Evolutionary conservation across 2,113 vertebrate genomes (phyloP).

Genomic region (Austrofundulus limnaeus): DNA sequence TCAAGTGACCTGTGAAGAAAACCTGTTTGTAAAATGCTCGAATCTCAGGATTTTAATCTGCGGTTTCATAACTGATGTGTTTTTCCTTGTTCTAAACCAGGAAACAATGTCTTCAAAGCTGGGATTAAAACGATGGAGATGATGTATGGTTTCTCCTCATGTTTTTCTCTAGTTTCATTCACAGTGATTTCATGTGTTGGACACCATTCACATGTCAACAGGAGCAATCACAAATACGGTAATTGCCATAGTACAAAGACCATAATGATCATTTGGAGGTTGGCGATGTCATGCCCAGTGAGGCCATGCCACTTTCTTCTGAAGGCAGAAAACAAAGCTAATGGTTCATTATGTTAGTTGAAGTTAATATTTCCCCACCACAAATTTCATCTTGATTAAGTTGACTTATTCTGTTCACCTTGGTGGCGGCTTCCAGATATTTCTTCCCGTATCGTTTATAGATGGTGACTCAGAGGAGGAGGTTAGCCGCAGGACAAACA

Average conservation of each 20-base stretch:
- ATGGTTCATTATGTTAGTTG: background rate
- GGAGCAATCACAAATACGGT: slow-evolving; percentile 51
- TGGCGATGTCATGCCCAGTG: slow-evolving; percentile 30
- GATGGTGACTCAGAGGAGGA: slow-evolving; percentile 51
- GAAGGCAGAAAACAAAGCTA: slow-evolving; percentile 43
- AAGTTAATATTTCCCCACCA: background rate
- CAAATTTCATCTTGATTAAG: no score
- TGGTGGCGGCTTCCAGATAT: slow-evolving; percentile 33
- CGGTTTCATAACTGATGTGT: no score
- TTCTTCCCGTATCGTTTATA: slow-evolving; percentile 56
- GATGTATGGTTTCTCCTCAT: slow-evolving; percentile 27
- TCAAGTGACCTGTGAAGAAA: slow-evolving; percentile 31
- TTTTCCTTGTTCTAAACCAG: background rate
- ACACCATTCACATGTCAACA: slow-evolving; percentile 59
- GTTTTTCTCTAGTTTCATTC: slow-evolving; percentile 47
- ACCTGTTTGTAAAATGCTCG: slow-evolving; percentile 60
- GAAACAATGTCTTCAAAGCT: background rate
- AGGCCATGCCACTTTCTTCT: slow-evolving; percentile 45
- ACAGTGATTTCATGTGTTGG: slow-evolving; percentile 59
- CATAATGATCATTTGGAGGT: slow-evolving; percentile 59
- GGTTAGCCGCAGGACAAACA: slow-evolving; percentile 59
- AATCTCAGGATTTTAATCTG: slow-evolving; percentile 15
- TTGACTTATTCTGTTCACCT: slow-evolving; percentile 13
- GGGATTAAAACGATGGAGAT: slow-evolving; percentile 18
- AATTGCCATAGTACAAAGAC: slow-evolving; percentile 63